Evolutionary conservation across 2,113 vertebrate genomes (phyloP).

Genomic region (Nesospiza acunhae): DNA sequence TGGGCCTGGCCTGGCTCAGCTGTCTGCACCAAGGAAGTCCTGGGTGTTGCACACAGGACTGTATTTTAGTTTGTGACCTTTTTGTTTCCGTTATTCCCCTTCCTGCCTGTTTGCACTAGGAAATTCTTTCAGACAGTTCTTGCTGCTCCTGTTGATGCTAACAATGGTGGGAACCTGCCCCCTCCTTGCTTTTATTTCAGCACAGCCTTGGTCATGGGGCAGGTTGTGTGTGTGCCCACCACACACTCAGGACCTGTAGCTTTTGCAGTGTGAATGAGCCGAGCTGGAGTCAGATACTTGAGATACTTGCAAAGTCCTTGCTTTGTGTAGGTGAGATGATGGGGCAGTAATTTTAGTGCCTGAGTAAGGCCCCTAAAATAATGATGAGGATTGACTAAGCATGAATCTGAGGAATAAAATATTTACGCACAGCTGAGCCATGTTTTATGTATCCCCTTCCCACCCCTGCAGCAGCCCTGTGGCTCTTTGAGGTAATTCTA

Average conservation of each 20-base stretch:
- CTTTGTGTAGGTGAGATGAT: not conserved
- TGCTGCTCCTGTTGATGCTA: not conserved
- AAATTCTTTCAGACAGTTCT: slow-evolving; percentile 9
- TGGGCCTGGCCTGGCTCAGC: not conserved
- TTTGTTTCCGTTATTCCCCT: not conserved
- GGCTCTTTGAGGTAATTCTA: accelerated
- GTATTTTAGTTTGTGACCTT: not conserved
- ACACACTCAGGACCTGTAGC: accelerated
- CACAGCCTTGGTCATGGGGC: accelerated
- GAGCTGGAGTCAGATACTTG: not conserved
- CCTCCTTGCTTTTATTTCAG: not conserved
- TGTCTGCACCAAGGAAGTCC: not conserved
- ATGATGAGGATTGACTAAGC: not conserved
- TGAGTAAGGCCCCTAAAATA: not conserved
- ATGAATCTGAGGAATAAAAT: not conserved
- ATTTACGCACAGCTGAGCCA: not conserved
- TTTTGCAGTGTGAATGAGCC: not conserved
- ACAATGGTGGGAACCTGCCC: slow-evolving; percentile 46
- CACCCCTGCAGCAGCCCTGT: not conserved
- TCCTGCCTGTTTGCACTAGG: not conserved
- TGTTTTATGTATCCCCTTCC: not conserved
- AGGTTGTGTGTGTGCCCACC: not conserved
- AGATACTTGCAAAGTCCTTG: not conserved
- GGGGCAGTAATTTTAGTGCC: not conserved
- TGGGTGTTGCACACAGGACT: not conserved